Evolutionary conservation across 2,113 vertebrate genomes (phyloP).

Genomic region (Glareola pratincola): DNA sequence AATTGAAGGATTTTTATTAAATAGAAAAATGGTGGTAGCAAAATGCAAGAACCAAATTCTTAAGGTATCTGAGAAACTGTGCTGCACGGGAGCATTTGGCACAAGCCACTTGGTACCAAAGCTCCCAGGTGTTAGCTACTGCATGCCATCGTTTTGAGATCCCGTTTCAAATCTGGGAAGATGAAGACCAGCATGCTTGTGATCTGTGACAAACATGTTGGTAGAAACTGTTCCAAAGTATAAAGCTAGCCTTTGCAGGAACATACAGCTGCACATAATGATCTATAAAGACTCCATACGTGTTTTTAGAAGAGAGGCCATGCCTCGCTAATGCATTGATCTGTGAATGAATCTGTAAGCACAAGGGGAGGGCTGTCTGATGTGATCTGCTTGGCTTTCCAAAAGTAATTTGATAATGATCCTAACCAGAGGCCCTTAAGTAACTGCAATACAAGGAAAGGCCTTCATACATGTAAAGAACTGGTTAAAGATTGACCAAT

Average conservation of each 20-base stretch:
- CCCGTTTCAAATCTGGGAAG: neutral
- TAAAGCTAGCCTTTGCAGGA: neutral
- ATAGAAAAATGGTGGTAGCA: neutral
- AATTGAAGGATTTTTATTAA: neutral
- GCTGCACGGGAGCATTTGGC: neutral
- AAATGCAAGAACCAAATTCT: neutral
- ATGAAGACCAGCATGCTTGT: neutral
- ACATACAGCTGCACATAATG: too few relatives aligned
- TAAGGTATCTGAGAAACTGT: too few relatives aligned
- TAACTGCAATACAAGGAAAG: neutral
- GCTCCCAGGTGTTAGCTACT: neutral
- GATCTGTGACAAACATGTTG: neutral
- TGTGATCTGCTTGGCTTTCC: neutral
- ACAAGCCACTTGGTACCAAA: neutral
- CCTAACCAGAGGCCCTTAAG: neutral
- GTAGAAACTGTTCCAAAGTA: neutral
- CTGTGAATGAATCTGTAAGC: neutral
- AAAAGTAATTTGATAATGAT: neutral
- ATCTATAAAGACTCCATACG: too few relatives aligned
- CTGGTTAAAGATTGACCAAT: neutral
- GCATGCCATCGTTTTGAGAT: neutral
- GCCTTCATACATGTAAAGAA: fast-evolving
- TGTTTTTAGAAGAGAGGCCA: neutral
- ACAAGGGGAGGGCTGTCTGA: neutral
- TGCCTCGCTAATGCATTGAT: neutral